Evolutionary conservation across 2,797 vertebrate species (phyloP), one percentile per base, ranked within the genome.

Genomic region (Pelobates cultripes): DNA sequence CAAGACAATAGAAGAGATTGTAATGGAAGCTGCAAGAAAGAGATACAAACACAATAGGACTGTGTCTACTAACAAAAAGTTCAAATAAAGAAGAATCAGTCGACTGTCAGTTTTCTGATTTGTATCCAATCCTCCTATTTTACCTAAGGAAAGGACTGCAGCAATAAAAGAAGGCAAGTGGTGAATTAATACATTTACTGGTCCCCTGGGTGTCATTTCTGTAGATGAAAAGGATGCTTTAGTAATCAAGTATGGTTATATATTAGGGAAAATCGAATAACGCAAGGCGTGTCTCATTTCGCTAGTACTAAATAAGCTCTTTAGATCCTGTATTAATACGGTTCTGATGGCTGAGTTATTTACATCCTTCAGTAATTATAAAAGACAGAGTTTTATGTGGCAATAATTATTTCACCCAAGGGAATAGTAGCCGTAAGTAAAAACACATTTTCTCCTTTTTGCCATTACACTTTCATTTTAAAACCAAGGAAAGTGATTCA

Each of bases 141-240:
- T 73, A 85, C 87, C 89, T 90, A 91, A 92, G 88, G 89, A 90
- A 90, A 87, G 90, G 78, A 91, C 78, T 92, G 88, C 89, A 89
- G 90, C 88, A 89, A 87, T 93, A 94, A 81, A 91, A 92, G 88
- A 88, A 74, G 1, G 87, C 88, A 92, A 90, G 93, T 89, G 90
- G 95, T 94, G 91, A 93, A 97, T 96, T 96, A 97, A 96, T 96
- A 94, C 90, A 60, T 72, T 89, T 93, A 95, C 92, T 94, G 89
- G 94, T 95, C 95, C 91, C 93, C 73, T 66, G 92, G 93, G 96
- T 92, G 89, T 93, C 93, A 92, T 95, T 91, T 93, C 92, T 91
- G 91, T 76, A 93, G 92, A 94, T 85, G 83, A 93, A 93, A 91
- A 87, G 90, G 93, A 91, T 91, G 94, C 91, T 89, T 91, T 12